These are phyloP conservation scores for Acronicta alni DNA, from an alignment of 2,888 invertebrate species.

Conservation along the genomic window DNA sequence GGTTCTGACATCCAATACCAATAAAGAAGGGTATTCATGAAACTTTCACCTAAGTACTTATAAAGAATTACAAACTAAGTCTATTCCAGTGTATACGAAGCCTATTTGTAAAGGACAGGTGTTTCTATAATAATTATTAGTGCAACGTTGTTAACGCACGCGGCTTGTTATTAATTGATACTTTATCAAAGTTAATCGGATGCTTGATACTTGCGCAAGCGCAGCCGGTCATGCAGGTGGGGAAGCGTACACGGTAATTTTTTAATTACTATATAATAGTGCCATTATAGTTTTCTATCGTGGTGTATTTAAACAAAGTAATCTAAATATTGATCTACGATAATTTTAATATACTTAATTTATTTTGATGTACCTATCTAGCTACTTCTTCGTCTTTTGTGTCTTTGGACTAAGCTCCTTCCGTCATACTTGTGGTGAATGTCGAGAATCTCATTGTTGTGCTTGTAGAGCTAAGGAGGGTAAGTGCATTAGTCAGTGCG, in stretches of 20 bases:
- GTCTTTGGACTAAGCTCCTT: too few relatives aligned
- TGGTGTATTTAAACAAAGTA: constrained; percentile 27
- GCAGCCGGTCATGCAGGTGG: constrained; percentile 40
- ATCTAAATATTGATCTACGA: constrained; percentile 28
- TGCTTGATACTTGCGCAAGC: constrained; percentile 40
- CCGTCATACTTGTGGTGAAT: too few relatives aligned
- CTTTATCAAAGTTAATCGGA: constrained; percentile 48
- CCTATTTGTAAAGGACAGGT: constrained; percentile 36
- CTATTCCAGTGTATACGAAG: constrained; percentile 11
- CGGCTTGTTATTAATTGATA: constrained; percentile 47
- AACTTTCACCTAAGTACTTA: background rate
- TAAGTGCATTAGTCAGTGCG: too few relatives aligned
- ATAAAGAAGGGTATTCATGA: background rate
- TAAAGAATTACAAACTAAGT: background rate
- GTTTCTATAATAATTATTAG: constrained; percentile 34
- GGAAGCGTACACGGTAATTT: constrained; percentile 8
- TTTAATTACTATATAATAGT: constrained; percentile 35
- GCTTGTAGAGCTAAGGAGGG: too few relatives aligned
- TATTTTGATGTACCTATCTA: too few relatives aligned
- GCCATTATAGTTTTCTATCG: constrained; percentile 26
- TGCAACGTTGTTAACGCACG: constrained; percentile 29
- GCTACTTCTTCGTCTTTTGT: too few relatives aligned
- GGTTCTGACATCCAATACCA: too few relatives aligned
- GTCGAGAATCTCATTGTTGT: too few relatives aligned
- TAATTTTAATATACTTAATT: too few relatives aligned